Evolutionary conservation across 92 coral and sea anemone species (phyloP), one percentile per base, ranked within the genome.

Genomic region (Epizoanthus fatuus): DNA sequence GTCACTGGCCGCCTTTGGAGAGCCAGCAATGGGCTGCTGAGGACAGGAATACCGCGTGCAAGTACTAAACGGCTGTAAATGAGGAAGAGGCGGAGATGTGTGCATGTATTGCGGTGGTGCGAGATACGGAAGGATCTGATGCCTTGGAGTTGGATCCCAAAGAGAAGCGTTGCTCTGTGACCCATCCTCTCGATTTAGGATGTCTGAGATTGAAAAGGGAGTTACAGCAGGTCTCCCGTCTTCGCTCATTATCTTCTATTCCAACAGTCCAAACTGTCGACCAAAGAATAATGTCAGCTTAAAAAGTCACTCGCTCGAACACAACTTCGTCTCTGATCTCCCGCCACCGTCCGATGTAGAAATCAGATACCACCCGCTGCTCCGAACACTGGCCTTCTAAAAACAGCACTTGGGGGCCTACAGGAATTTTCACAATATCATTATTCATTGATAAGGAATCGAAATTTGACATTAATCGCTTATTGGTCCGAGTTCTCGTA

Each of bases 361-460:
- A 88, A 88, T 79, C 53, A 82, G 95, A 92, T 83, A 88, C 94
- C 98, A 86, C 98, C 95, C 96, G 98, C 90, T 63, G 92, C 86
- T 92, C 89, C 78, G 90, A 86, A 72, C 86, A 91, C 79, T 80
- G 94, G 74, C 88, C 90, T 89, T 86, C 93, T 94, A 93, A 93
- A 92, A 93, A 95, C 95, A 91, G 94, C 93, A 85, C 98, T 95
- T 84, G 88, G 96, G 86, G 96, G 91, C 98, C 95, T 90, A 87
- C 88, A 95, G 98, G 98, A 95, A 95, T 95, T 93, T 95, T 95
- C 91, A 90, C 98, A 90, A 95, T 95, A 93, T 95, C 98, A 90
- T 95, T 90, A 93, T 89, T 92, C 96, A 95, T 87, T 93, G 94
- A 95, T 95, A 93, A 92, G 93, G 91, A 95, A 93, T 95, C 95